Conservation (phyloP, 1,140 invertebrate species). For the Limonius californicus region DNA sequence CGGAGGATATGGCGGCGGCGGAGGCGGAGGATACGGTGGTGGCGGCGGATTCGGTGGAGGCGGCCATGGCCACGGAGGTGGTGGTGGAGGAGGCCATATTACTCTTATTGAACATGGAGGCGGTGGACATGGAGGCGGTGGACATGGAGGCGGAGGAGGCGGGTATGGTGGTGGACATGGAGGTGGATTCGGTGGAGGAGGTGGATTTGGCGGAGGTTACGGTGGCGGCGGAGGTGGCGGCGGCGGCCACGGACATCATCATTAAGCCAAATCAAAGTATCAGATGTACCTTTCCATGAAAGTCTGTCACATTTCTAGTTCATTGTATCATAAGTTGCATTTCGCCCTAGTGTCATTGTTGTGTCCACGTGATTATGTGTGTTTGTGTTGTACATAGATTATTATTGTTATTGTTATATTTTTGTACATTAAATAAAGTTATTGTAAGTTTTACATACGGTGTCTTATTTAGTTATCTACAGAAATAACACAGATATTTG, state of each 20-base stretch:
- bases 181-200: background rate
- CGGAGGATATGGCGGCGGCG: slow-evolving; percentile 18
- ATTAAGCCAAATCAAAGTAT: slow-evolving; percentile 17
- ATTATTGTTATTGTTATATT: slow-evolving; percentile 14
- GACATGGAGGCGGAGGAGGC: background rate
- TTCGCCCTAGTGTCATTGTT: slow-evolving; percentile 15
- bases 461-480: no score
- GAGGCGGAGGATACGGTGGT: slow-evolving; percentile 19
- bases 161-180: background rate
- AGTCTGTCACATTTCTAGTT: slow-evolving; percentile 28
- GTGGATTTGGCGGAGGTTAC: background rate
- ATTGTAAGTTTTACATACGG: no score
- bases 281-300: slow-evolving; percentile 25
- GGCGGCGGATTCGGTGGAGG: background rate
- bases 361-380: slow-evolving; percentile 20
- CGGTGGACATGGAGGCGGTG: background rate
- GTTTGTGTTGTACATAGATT: slow-evolving; percentile 6
- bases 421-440: background rate
- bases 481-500: no score
- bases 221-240: background rate
- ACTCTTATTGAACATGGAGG: no score
- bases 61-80: background rate
- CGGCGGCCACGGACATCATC: slow-evolving; percentile 24
- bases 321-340: slow-evolving; percentile 30
- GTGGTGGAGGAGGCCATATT: background rate